Evolutionary conservation across 2,888 invertebrate genomes (phyloP), one percentile per base, ranked within the genome.

Genomic region (Drosophila tripunctata): DNA sequence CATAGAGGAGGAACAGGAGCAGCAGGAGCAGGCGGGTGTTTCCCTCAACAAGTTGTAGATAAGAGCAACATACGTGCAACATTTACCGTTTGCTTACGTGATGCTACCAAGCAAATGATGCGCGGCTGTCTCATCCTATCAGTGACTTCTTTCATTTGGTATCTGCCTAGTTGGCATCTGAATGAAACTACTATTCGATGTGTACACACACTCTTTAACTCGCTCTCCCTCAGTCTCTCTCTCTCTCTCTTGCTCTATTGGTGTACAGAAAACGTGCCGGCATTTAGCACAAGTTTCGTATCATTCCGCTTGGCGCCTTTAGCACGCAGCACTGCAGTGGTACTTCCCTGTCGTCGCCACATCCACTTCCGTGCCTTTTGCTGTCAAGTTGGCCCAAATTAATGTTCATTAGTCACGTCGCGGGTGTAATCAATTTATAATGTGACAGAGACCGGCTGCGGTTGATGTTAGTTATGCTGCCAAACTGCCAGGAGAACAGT

Each of bases 381-480:
- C 57, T 69, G 67, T 76, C 72, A 72, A 76, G 80, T 76, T 76
- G 80, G 73, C 60, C 79, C 79, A 77, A 80, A 80, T 65, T 80
- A 78, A 78, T 78, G 81, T 78, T 80, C 81, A 80, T 78, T 78
- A 78, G 77, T 78, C 77, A 78, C 77, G 81, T 78, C 69, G 81
- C 78, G 74, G 61, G 66, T 65, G 78, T 80, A 80, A 78, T 78
- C 77, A 78, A 78, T 78, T 78, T 78, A 80, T 78, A 78, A 78
- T 78, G 81, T 68, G 73, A 55, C 60, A 61, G 51, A 57, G 52
- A 64, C 60, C 75, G 76, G 80, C 76, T 76, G 75, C 63, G 80
- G 80, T 79, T 76, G 80, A 76, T 76, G 75, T 79, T 61, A 52
- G 61, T 60, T 56, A 51, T 64, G 57, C 60, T 33, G 44, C 58